A percentile compares a stretch with the other conserved stretches of the same genome.
Evolutionary conservation across 2,797 vertebrate genomes (phyloP).

Genomic region (Tiaroga cobitis): DNA sequence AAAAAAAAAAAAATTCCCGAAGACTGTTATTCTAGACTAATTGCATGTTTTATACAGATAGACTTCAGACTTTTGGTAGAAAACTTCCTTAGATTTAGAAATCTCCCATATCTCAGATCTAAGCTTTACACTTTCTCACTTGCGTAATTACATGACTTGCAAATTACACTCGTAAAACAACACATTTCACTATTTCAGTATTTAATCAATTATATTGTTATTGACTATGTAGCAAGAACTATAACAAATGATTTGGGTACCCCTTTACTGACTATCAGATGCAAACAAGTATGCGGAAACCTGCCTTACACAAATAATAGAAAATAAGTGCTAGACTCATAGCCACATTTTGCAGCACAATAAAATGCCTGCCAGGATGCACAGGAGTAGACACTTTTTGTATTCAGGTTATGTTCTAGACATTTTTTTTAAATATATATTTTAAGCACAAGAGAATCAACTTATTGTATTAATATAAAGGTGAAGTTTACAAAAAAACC

Average conservation of each 20-base stretch:
- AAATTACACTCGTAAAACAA: slow-evolving; percentile 20
- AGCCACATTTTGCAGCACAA: neutral
- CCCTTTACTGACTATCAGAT: neutral
- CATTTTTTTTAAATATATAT: neutral
- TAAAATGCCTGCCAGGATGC: neutral
- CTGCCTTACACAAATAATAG: neutral
- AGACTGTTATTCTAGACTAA: neutral
- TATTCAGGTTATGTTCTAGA: neutral
- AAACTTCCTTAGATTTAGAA: neutral
- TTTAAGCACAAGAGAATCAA: neutral
- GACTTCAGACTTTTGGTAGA: neutral
- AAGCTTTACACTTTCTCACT: neutral
- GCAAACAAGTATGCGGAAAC: neutral
- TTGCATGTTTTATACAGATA: neutral
- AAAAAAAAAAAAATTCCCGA: neutral
- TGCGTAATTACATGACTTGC: neutral
- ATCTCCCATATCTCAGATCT: neutral
- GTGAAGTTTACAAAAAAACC: neutral
- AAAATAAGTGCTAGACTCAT: neutral
- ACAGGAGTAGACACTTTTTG: neutral
- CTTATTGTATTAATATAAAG: neutral
- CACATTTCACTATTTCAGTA: slow-evolving; percentile 11
- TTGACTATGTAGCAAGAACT: slow-evolving; percentile 8
- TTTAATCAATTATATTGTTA: slow-evolving; percentile 13
- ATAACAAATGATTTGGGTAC: neutral